These are phyloP conservation scores for Psettodes erumei DNA, from an alignment of 2,113 vertebrate species.

Conservation along the genomic window DNA sequence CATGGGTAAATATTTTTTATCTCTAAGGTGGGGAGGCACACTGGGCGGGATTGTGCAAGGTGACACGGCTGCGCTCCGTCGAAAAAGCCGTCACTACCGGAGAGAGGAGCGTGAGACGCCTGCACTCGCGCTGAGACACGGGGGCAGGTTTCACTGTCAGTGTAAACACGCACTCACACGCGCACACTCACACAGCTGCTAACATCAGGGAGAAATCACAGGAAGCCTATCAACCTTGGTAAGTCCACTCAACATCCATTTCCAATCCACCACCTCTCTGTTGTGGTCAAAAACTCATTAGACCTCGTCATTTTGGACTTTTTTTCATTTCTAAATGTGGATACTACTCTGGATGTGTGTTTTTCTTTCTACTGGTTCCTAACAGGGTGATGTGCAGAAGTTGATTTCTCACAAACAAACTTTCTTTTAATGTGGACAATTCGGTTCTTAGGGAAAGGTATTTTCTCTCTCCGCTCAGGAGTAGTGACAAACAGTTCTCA, in stretches of 20 bases:
- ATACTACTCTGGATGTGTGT: background rate
- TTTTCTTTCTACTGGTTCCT: background rate
- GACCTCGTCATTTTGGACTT: background rate
- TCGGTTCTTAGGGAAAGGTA: background rate
- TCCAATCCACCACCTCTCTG: background rate
- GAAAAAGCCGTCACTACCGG: constrained; percentile 28
- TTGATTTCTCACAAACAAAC: background rate
- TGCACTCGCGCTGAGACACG: constrained; percentile 27
- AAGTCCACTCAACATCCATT: constrained; percentile 32
- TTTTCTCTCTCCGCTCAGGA: background rate
- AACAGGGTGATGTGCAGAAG: background rate
- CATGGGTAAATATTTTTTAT: constrained; percentile 48
- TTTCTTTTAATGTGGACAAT: background rate
- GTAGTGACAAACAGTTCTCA: background rate
- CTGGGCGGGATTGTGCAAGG: constrained; percentile 43
- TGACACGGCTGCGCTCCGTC: constrained; percentile 63
- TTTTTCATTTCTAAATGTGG: background rate
- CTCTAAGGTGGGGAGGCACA: constrained; percentile 51
- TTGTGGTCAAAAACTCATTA: background rate
- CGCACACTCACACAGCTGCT: constrained; percentile 23
- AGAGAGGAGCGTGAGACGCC: constrained; percentile 29
- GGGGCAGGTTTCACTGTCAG: constrained; percentile 25
- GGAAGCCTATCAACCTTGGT: constrained; percentile 31
- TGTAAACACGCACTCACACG: background rate
- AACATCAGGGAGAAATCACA: constrained; percentile 7